Evolutionary conservation across 1,140 invertebrate genomes (phyloP).

Genomic region (Drosophila tristis): DNA sequence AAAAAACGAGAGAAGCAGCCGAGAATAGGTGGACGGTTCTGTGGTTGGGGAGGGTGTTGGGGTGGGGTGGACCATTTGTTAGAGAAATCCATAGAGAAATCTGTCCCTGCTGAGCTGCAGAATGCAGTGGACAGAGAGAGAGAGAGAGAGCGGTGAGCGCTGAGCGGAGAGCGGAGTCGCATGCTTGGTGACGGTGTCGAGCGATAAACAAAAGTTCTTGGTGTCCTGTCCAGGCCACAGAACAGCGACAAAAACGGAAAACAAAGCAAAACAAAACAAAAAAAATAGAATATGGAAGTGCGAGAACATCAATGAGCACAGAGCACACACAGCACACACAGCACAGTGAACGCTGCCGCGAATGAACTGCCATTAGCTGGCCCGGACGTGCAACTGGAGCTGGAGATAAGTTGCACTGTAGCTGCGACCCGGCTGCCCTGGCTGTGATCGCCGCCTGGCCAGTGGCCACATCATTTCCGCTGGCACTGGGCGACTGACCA

Average conservation of each 20-base stretch:
- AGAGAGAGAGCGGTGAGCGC: neutral
- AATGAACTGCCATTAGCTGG: too few species aligned
- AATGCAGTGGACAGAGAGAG: neutral
- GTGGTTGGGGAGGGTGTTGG: too few species aligned
- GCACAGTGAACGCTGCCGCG: too few species aligned
- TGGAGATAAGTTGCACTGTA: too few species aligned
- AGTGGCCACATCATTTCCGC: conserved; percentile 67
- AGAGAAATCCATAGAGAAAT: neutral
- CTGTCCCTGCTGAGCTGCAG: too few species aligned
- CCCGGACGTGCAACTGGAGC: neutral
- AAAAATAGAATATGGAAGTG: neutral
- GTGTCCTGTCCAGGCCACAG: conserved; percentile 12
- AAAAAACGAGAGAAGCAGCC: neutral
- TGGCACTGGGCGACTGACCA: conserved; percentile 12
- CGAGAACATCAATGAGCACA: neutral
- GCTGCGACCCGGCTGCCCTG: too few species aligned
- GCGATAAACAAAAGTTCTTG: conserved; percentile 43
- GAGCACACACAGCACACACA: conserved; percentile 5
- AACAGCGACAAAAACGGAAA: conserved; percentile 8
- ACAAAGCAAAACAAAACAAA: neutral
- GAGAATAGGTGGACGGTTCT: conserved; percentile 22
- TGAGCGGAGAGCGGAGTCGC: neutral
- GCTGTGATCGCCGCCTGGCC: conserved; percentile 9
- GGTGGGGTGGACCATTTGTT: neutral
- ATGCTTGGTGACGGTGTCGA: conserved; percentile 20